These are phyloP conservation scores for Montipora sp. DNA, from an alignment of 64 coral and sea anemone species.

Conservation along the genomic window DNA sequence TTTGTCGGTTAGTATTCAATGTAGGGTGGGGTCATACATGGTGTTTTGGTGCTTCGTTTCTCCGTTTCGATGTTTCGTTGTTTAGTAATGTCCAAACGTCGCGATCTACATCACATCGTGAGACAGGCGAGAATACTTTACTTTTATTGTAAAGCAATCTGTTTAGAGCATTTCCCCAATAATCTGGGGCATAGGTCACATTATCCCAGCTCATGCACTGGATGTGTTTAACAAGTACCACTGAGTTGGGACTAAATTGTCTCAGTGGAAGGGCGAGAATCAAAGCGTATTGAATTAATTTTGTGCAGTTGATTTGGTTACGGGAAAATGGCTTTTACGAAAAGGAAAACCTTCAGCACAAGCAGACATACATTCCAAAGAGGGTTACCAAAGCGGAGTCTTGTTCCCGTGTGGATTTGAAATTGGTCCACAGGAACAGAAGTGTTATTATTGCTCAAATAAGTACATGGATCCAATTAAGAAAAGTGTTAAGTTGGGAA, in stretches of 20 bases:
- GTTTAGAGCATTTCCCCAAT: conserved; percentile 11
- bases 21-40: too few species aligned
- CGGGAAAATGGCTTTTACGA: conserved; percentile 4
- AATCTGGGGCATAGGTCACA: conserved; percentile 43
- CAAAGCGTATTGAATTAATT: conserved; percentile 46
- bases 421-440: conserved; percentile 19
- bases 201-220: conserved; percentile 34
- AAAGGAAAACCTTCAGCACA: conserved; percentile 61
- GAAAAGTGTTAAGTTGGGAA: conserved; percentile 30
- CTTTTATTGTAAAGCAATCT: too few species aligned
- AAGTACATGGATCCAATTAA: conserved; percentile 51
- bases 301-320: conserved; percentile 49
- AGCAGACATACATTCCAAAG: conserved; percentile 73
- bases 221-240: conserved; percentile 13
- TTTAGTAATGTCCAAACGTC: too few species aligned
- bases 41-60: too few species aligned
- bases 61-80: too few species aligned
- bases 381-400: conserved; percentile 65
- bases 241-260: too few species aligned
- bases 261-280: conserved; percentile 31
- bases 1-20: too few species aligned
- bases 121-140: too few species aligned
- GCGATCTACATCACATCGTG: too few species aligned
- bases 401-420: conserved; percentile 67
- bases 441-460: conserved; percentile 76